Percentiles rank a stretch among this genome's conserved stretches.
Conservation (phyloP, 2,797 vertebrate species). For the Coracias cyanogaster region DNA sequence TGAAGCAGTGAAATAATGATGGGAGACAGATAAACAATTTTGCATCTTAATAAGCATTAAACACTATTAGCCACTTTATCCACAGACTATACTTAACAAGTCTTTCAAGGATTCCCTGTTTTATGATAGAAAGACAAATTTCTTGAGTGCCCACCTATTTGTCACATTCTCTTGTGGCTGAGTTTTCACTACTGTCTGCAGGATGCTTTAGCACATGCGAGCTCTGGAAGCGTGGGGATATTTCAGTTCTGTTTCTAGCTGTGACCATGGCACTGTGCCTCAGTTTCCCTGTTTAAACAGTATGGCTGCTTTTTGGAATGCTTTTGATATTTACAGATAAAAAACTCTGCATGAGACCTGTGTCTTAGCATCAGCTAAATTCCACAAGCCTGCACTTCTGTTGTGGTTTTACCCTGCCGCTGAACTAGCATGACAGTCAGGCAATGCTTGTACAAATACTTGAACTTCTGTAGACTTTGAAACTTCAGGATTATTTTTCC, state of each 20-base stretch:
- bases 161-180: background rate
- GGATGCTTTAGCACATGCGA: background rate
- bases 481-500: background rate
- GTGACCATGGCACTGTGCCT: background rate
- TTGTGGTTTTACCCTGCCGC: constrained; percentile 14
- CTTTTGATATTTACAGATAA: background rate
- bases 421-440: background rate
- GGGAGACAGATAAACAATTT: background rate
- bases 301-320: background rate
- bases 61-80: background rate
- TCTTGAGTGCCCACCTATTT: background rate
- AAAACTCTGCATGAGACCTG: background rate
- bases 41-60: background rate
- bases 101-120: background rate
- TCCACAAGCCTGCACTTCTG: background rate
- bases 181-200: background rate
- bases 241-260: background rate
- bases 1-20: background rate
- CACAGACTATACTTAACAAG: background rate
- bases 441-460: background rate
- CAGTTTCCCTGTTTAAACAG: background rate
- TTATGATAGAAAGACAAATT: background rate
- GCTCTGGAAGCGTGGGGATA: background rate
- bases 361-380: background rate
- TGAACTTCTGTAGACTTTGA: background rate